Conservation (phyloP, 2,797 vertebrate species). For the Tokudaia tokunoshimensis region DNA sequence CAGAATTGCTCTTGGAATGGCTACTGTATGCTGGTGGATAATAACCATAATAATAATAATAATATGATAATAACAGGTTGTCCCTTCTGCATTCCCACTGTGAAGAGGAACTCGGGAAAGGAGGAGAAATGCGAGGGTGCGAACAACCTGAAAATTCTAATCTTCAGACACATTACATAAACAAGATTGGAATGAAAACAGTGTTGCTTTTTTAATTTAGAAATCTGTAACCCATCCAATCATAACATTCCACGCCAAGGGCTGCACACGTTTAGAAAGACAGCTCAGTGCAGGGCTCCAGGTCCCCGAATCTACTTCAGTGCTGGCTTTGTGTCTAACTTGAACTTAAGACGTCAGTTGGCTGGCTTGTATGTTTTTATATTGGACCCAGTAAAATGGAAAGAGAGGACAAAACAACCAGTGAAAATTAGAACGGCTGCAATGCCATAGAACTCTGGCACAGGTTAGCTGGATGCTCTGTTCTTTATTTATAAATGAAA, state of each 20-base stretch:
- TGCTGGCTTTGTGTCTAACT: constrained; percentile 83
- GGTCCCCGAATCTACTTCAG: constrained; percentile 79
- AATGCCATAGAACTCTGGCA: constrained; percentile 49
- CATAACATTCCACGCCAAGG: constrained; percentile 88
- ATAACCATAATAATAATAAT: constrained; percentile 67
- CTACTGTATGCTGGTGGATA: constrained; percentile 42
- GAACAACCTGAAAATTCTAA: constrained; percentile 86
- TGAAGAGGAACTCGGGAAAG: constrained; percentile 54
- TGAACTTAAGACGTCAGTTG: constrained; percentile 72
- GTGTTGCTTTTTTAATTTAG: constrained; percentile 81
- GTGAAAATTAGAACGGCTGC: constrained; percentile 64
- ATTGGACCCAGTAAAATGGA: constrained; percentile 65
- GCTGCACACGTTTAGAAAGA: constrained; percentile 86
- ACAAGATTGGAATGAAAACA: constrained; percentile 89
- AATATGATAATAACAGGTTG: constrained; percentile 80
- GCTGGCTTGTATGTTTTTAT: constrained; percentile 82
- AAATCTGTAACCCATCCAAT: constrained; percentile 88
- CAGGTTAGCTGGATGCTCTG: constrained; percentile 65
- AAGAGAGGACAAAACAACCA: constrained; percentile 57
- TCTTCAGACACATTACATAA: constrained; percentile 88
- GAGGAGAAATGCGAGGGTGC: constrained; percentile 76
- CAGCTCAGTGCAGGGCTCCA: constrained; percentile 82
- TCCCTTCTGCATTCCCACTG: constrained; percentile 58
- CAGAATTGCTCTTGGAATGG: constrained; percentile 66
- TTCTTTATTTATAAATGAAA: constrained; percentile 61